These are phyloP conservation scores for Hofmannophila pseudospretella DNA, from an alignment of 2,888 invertebrate genomes.

Conservation along the genomic window DNA sequence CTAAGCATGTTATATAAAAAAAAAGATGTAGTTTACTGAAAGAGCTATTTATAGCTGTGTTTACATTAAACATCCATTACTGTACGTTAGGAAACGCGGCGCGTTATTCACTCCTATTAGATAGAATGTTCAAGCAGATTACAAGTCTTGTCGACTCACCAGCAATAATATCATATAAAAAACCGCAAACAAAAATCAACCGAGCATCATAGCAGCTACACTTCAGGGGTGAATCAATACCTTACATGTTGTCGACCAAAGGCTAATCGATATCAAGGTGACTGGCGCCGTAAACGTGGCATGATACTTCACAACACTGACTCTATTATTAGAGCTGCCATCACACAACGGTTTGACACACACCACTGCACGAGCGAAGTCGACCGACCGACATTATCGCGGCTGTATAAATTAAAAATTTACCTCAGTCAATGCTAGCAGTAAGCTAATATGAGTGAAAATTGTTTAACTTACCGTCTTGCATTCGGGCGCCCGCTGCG, in stretches of 20 bases:
- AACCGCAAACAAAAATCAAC: neutral
- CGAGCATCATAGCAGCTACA: slow-evolving; percentile 7
- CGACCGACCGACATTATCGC: slow-evolving; percentile 11
- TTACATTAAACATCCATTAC: slow-evolving; percentile 33
- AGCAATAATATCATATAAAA: neutral
- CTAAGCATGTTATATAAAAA: no score
- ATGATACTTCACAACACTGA: slow-evolving; percentile 41
- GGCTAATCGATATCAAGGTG: slow-evolving; percentile 59
- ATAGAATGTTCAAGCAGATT: neutral
- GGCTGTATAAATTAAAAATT: slow-evolving; percentile 16
- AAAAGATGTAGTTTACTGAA: slow-evolving; percentile 35
- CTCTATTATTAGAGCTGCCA: slow-evolving; percentile 58
- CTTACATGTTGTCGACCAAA: slow-evolving; percentile 26
- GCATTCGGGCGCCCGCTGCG: slow-evolving; percentile 66
- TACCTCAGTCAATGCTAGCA: neutral
- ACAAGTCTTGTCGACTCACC: neutral
- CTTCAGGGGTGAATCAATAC: slow-evolving; percentile 20
- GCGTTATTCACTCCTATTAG: neutral
- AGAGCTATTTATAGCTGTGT: slow-evolving; percentile 45
- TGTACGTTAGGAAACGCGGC: slow-evolving; percentile 16
- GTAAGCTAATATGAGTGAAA: slow-evolving; percentile 10
- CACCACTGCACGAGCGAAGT: slow-evolving; percentile 21
- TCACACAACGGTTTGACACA: slow-evolving; percentile 51
- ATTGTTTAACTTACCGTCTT: slow-evolving; percentile 68
- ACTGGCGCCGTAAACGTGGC: slow-evolving; percentile 39